Conservation (phyloP, 1,140 invertebrate genomes). For the Cyclargus thomasi region DNA sequence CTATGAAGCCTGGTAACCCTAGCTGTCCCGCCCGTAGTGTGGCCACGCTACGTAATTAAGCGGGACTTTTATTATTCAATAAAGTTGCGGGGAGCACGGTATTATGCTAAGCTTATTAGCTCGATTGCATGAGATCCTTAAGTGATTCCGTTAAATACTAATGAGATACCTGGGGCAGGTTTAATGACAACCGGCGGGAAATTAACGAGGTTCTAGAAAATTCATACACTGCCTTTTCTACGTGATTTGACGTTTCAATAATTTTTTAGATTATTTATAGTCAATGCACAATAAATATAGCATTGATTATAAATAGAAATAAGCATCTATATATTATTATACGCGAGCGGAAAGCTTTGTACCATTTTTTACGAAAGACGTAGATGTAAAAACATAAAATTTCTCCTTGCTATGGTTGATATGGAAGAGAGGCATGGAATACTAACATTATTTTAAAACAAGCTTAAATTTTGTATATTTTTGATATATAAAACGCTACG, state of each 20-base stretch:
- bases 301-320: too few species aligned
- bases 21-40: background rate
- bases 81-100: background rate
- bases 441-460: too few species aligned
- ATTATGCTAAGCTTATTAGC: constrained; percentile 4
- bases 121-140: background rate
- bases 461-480: too few species aligned
- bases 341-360: too few species aligned
- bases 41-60: constrained; percentile 10
- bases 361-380: too few species aligned
- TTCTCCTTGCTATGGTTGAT: too few species aligned
- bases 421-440: too few species aligned
- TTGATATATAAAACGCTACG: too few species aligned
- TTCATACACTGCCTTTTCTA: background rate
- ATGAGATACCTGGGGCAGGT: background rate
- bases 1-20: background rate
- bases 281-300: too few species aligned
- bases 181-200: background rate
- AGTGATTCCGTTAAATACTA: background rate
- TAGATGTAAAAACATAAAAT: too few species aligned
- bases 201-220: background rate
- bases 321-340: too few species aligned
- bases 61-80: constrained; percentile 10
- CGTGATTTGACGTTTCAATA: background rate
- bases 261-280: too few species aligned